Conservation (phyloP, 2,888 invertebrate species). For the Glyphotaelius pellucidus region DNA sequence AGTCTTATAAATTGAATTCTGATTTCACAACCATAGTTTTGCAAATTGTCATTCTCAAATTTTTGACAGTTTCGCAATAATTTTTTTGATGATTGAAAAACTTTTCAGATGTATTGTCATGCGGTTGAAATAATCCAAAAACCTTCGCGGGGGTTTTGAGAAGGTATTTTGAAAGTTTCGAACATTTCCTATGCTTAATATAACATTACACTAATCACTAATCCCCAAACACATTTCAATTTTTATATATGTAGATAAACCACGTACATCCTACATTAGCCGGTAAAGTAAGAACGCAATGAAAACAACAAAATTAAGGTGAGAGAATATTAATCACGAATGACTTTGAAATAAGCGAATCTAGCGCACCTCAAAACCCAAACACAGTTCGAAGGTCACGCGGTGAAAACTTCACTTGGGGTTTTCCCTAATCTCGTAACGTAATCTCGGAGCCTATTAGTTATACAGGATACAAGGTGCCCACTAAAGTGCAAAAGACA, state of each 20-base stretch:
- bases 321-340: background rate
- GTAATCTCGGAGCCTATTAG: background rate
- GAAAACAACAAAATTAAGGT: background rate
- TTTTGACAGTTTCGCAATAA: too few relatives aligned
- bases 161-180: too few relatives aligned
- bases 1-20: too few relatives aligned
- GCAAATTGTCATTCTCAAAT: too few relatives aligned
- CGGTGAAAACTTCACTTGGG: background rate
- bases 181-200: too few relatives aligned
- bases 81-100: too few relatives aligned
- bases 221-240: background rate
- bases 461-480: background rate
- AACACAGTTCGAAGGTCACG: background rate
- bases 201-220: too few relatives aligned
- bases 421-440: background rate
- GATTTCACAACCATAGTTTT: too few relatives aligned
- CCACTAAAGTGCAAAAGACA: background rate
- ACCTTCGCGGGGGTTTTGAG: too few relatives aligned
- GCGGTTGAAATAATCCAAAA: too few relatives aligned
- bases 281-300: background rate
- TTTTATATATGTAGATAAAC: background rate
- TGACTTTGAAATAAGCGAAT: conserved; percentile 34
- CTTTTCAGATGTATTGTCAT: too few relatives aligned
- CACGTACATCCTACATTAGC: background rate
- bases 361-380: background rate